Evolutionary conservation across 2,113 vertebrate genomes (phyloP).

Genomic region (Tyrannus savana): DNA sequence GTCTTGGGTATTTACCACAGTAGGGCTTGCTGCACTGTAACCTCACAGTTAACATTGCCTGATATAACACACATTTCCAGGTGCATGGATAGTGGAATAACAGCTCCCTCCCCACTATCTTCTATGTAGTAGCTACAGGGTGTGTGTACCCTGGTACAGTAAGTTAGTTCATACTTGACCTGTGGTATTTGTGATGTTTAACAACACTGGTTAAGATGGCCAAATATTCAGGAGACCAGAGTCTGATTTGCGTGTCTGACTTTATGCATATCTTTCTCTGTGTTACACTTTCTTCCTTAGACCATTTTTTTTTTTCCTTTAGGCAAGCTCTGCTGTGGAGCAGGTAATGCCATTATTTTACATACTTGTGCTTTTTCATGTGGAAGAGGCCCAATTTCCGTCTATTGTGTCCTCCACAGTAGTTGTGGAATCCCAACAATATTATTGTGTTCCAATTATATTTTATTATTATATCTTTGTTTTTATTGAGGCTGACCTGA

Average conservation of each 20-base stretch:
- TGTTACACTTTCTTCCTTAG: rapidly evolving
- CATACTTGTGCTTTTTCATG: neutral
- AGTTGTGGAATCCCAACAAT: neutral
- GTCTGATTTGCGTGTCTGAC: neutral
- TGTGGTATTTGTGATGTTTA: neutral
- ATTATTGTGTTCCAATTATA: neutral
- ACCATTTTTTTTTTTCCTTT: neutral
- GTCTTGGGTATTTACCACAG: neutral
- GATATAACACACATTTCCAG: neutral
- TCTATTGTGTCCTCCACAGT: neutral
- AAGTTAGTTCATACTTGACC: neutral
- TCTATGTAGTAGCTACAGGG: neutral
- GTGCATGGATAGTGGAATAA: neutral
- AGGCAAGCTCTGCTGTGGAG: neutral
- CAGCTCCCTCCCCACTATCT: neutral
- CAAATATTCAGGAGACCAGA: neutral
- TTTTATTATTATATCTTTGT: neutral
- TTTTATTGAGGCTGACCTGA: neutral
- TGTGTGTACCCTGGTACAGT: rapidly evolving
- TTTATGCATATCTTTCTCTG: neutral
- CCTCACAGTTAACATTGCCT: neutral
- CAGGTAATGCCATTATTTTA: neutral
- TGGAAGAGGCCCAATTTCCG: neutral
- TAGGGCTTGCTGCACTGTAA: neutral
- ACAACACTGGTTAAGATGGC: neutral